Conservation (phyloP, 2,113 vertebrate genomes). For the Salvator merianae region DNA sequence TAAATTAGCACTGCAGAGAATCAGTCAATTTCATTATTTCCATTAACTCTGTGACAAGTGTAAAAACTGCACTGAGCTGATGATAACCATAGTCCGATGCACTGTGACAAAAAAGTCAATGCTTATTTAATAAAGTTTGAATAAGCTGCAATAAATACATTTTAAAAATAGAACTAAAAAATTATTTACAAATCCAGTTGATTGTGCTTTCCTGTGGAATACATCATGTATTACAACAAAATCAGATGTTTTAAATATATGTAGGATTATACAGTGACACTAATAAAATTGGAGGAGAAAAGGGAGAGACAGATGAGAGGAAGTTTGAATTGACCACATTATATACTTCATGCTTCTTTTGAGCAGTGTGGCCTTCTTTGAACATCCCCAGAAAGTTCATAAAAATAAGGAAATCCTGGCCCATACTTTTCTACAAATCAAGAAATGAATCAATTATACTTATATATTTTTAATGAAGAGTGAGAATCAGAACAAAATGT, state of each 20-base stretch:
- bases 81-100: not conserved
- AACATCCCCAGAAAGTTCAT: not conserved
- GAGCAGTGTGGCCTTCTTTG: not conserved
- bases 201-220: not conserved
- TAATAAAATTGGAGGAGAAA: not conserved
- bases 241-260: not conserved
- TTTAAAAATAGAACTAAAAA: not conserved
- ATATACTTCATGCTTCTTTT: not conserved
- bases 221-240: not conserved
- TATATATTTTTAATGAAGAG: too few species aligned
- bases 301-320: not conserved
- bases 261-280: not conserved
- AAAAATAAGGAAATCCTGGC: not conserved
- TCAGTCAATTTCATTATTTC: conserved; percentile 6
- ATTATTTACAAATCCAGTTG: not conserved
- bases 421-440: not conserved
- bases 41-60: not conserved
- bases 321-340: not conserved
- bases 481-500: too few species aligned
- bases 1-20: not conserved
- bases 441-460: too few species aligned
- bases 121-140: not conserved
- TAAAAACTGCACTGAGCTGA: not conserved
- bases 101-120: not conserved
- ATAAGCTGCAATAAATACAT: not conserved